Base-by-base conservation (phyloP, 2,888 invertebrate species). In the Drosophila niveifrons region DNA sequence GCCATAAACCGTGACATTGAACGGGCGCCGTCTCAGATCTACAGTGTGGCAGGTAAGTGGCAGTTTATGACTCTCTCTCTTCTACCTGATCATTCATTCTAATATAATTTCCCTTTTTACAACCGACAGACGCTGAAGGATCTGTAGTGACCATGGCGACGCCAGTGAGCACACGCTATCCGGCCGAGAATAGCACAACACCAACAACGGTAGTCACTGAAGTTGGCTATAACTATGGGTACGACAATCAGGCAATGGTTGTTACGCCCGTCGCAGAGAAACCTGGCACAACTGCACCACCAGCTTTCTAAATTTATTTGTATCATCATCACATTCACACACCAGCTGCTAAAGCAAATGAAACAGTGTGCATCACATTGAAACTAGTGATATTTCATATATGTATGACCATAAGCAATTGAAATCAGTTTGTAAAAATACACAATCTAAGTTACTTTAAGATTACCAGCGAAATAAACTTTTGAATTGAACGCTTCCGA, bases 171-270 rank as follows among this genome's bases (percentile, higher is more conserved):
- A 94, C 94, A 67, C 93, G 96, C 66, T 94, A 96, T 82, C 96
- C 96, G 0, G 96, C 96, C 15, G 96, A 96, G 90, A 96, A 96
- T 76, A 91, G 91, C 61, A 94, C 95, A 0, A 95, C 96, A 1
- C 94, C 95, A 2, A 95, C 96, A 0, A 90, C 90, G 8, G 79
- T 85, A 3, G 73, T 86, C 4, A 92, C 95, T 43, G 96, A 96
- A 55, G 55, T 82, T n/a, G 82, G 70, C 82, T 96, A 96, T 82
- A 95, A 96, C 0, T 96, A 96, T 88, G 96, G 75, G 0, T 75
- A 75, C 7, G 75, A 96, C 84, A 96, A 96, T 91, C 95, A 95
- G 88, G 96, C 94, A 0, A 94, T 96, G 94, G 95, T 95, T 11
- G 94, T 95, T 69, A 95, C 95, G 11, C 94, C 94, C 0, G 89